Evolutionary conservation across 92 coral and sea anemone genomes (phyloP), one percentile per base, ranked within the genome.

Genomic region (Parazoanthus swiftii): DNA sequence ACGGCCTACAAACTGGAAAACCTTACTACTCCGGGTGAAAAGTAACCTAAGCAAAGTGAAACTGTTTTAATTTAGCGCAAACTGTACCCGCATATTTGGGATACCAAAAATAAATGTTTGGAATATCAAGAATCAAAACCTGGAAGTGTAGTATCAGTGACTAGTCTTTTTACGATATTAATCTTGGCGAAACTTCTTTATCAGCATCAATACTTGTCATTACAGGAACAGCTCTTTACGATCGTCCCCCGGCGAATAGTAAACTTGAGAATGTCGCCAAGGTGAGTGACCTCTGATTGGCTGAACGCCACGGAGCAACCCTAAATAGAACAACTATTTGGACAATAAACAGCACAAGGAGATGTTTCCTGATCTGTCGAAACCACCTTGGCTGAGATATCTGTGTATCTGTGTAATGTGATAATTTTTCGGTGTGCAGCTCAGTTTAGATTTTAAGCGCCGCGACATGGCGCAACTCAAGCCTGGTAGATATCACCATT

Each of bases 361-460:
- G 56, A 44, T 79, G 35, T 42, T 46, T 79, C 67, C 37, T 44
- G 59, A 79, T 48, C 42, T 44, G 66, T 79, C 15, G 42, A 79
- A 46, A 51, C 54, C 67, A 79, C 42, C 67, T 79, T 50, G 42
- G 48, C 66, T 25, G 16, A 76, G 70, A 20, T 63, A 5, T 73
- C 37, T 11, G 77, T 79, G 6, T 48, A 46, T 50, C 67, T 79
- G 39, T 79, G 50, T 79, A 79, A 79, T 36, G 82, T 79, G 42
- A 48, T 51, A 50, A 39, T 9, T 43, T 76, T 2, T 58, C 23
- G 23, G 23, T 20, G 15, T 58, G 66, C 5, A 20, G 23, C 4
- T 58, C 4, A 58, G 2, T 63, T 63, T 63, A 23, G 70, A 63
- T 63, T 63, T 23, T 5, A 18, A 3, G n/a, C 70, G 15, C 70